Conservation (phyloP, 2,113 vertebrate genomes). For the Plotosus lineatus region DNA sequence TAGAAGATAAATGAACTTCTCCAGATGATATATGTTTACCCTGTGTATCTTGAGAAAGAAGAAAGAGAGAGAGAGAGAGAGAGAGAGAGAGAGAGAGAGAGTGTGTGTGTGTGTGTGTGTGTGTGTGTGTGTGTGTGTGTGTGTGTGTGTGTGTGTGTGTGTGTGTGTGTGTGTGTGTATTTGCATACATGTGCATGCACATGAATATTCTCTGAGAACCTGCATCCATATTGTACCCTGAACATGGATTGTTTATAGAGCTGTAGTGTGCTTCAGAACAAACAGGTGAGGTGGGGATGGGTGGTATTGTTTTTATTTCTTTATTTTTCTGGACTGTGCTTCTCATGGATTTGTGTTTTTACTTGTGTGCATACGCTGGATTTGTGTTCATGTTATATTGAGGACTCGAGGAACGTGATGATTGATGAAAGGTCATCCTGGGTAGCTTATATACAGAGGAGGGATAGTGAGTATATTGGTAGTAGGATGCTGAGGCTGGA, state of each 20-base stretch:
- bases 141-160: constrained; percentile 9
- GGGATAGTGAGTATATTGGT: no score
- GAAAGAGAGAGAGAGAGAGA: no score
- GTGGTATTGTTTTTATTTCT: neutral
- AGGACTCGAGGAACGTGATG: neutral
- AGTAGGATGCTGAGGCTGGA: no score
- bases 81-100: no score
- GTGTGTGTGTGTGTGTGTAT: constrained; percentile 10
- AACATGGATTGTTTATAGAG: constrained; percentile 21
- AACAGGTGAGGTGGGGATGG: neutral
- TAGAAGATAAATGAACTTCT: neutral
- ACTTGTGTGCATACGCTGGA: neutral
- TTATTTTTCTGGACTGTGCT: neutral
- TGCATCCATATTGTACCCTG: neutral
- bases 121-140: constrained; percentile 9
- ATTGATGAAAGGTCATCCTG: constrained; percentile 3
- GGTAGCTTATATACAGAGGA: constrained; percentile 27
- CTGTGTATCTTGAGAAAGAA: neutral
- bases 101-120: constrained; percentile 9
- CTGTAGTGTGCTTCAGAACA: constrained; percentile 9
- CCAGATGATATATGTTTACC: neutral
- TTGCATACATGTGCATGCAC: neutral
- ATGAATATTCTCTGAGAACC: neutral
- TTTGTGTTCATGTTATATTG: neutral
- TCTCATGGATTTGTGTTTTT: neutral